Conservation (phyloP, 1,140 invertebrate genomes). For the Eubasilissa regina region DNA sequence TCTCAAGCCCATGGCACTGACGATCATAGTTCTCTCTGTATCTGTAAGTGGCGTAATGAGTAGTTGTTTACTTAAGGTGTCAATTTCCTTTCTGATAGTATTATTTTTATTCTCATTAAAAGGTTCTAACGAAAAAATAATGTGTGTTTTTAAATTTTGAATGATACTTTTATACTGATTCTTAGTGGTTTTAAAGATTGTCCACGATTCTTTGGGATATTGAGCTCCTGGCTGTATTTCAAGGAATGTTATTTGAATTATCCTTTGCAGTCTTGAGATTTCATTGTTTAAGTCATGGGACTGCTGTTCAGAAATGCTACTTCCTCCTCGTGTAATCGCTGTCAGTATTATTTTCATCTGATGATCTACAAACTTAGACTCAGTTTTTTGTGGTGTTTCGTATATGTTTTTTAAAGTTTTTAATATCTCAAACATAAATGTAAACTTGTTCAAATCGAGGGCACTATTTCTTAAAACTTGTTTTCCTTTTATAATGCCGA, state of each 20-base stretch:
- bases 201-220: too few species aligned
- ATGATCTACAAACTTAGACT: conserved; percentile 37
- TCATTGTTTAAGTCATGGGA: conserved; percentile 64
- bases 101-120: conserved; percentile 20
- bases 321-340: conserved; percentile 57
- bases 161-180: not conserved
- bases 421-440: conserved; percentile 62
- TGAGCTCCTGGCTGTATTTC: not conserved
- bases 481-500: not conserved
- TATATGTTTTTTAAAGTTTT: conserved; percentile 63
- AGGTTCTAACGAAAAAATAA: conserved; percentile 32
- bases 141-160: not conserved
- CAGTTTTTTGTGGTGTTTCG: conserved; percentile 52
- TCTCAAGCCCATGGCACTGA: conserved; percentile 75
- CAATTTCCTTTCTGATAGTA: not conserved
- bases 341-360: conserved; percentile 62
- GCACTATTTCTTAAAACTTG: conserved; percentile 20
- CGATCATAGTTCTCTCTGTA: conserved; percentile 74
- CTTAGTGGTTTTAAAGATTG: not conserved
- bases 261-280: conserved; percentile 63
- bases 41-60: conserved; percentile 65
- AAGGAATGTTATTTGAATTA: conserved; percentile 7
- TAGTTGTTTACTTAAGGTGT: not conserved
- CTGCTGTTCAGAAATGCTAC: conserved; percentile 66
- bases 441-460: conserved; percentile 60